Base-by-base conservation (phyloP, 2,888 invertebrate genomes). In the Pseudolycoriella hygida region DNA sequence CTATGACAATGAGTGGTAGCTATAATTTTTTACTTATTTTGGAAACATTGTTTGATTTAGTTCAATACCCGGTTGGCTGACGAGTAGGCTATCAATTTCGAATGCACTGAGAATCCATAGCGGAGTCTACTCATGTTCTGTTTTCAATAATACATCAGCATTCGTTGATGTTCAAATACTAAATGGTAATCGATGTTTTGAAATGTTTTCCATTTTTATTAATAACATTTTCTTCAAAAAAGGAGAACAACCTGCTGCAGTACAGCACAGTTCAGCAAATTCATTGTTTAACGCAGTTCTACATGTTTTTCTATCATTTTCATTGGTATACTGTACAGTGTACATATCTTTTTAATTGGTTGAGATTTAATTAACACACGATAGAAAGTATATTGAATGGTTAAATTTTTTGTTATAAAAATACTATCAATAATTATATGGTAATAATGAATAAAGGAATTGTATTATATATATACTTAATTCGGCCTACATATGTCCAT, bases 131-230 rank as follows among this genome's bases (percentile, higher is more conserved):
- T 70, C 73, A 20, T 79, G 78, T 58, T 68, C 72, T 44, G 67
- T 78, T 50, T 72, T 72, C 50, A 73, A 76, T 55, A 72, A 76
- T 53, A 76, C 76, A 43, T 74, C 73, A 55, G 73, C 73, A 14
- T 68, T 71, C 20, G 74, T 77, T 46, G 74, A 77, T 57, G 76
- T 79, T 46, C 77, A 78, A 55, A 77, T 78, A 46, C 64, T 79
- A 50, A 78, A 76, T 59, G 78, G 78, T 78, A 67, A 69, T 68
- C 60, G 47, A 32, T n/a, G 46, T 48, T 42, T 31, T 40, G 12
- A 10, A 30, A 30, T 30, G 30, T 30, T 30, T 30, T 30, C 30
- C 30, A 30, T 30, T n/a, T n/a, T n/a, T n/a, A n/a, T n/a, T n/a
- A n/a, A n/a, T n/a, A n/a, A n/a, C n/a, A n/a, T n/a, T n/a, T n/a